These are phyloP conservation scores for Donacobius atricapilla DNA, from an alignment of 2,113 vertebrate genomes.

Conservation along the genomic window DNA sequence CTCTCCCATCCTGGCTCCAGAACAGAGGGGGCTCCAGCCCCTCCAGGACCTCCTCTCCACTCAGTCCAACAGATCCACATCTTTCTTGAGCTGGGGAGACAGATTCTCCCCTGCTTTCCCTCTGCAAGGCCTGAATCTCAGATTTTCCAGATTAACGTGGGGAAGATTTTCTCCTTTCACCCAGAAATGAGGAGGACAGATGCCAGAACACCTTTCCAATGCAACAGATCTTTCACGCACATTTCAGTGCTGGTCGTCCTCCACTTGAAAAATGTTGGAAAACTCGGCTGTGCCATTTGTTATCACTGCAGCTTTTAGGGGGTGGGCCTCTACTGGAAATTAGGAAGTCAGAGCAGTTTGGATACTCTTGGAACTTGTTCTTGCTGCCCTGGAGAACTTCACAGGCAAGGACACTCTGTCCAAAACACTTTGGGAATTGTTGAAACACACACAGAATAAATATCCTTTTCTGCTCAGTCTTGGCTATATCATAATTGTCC, in stretches of 20 bases:
- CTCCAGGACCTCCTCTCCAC: accelerated
- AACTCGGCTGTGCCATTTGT: neutral
- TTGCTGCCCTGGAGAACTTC: neutral
- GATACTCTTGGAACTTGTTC: neutral
- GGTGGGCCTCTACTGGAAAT: neutral
- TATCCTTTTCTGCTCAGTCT: neutral
- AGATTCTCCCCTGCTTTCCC: neutral
- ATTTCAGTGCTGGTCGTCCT: neutral
- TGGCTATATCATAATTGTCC: neutral
- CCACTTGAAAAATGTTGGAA: neutral
- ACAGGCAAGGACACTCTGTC: neutral
- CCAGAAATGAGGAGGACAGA: neutral
- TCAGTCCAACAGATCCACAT: neutral
- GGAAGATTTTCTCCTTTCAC: neutral
- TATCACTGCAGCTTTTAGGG: neutral
- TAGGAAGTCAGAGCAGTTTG: neutral
- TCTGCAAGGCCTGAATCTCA: neutral
- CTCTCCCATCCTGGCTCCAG: neutral
- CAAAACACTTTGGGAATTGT: neutral
- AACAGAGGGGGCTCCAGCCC: neutral
- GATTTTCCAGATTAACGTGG: neutral
- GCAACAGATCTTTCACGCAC: accelerated
- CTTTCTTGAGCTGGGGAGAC: neutral
- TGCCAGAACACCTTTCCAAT: neutral
- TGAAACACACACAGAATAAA: neutral